Base-by-base conservation (phyloP, 2,888 invertebrate species). In the Drosophila mimica region DNA sequence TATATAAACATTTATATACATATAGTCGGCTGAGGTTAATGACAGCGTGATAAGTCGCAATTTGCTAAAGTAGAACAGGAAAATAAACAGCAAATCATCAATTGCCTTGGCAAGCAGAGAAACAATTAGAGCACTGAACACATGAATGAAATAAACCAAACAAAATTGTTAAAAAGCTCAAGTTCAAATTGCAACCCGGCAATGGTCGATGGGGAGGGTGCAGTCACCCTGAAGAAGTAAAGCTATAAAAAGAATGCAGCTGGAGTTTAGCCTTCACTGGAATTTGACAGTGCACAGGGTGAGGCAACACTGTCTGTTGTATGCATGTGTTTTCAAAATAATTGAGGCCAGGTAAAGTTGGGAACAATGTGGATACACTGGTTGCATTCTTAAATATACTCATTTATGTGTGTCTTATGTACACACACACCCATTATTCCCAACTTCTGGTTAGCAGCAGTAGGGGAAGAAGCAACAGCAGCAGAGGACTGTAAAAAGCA, bases 211-310 rank as follows among this genome's bases (percentile, higher is more conserved):
- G 46, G 15, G 46, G 25, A 15, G 46, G 20, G 8, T 7, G n/a
- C 4, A n/a, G 49, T 36, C 56, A 43, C 40, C 57, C 31, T 43
- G 28, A 28, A 20, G 25, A 13, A 51, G n/a, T 48, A 64, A 70
- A 66, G 25, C 59, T 57, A 63, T 43, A 65, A 69, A 73, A 56
- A 62, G 52, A 69, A 77, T 77, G 69, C 69, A 69, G 61, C 81
- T 76, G 81, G 81, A 72, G 67, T 81, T 76, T 70, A 81, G 72
- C 81, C 76, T 81, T 74, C 70, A 67, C 13, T 28, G 31, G 20
- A 67, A 48, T 51, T 58, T 61, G 33, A 58, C 72, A 46, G 30
- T 17, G 36, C 25, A 57, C 46, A 46, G 38, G 36, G 36, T 70
- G 69, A 69, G 28, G 11, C 33, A 69, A 46, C 43, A 25, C 15